phyloP scores from a whole-genome alignment of 2,888 invertebrate species.

The Cataglyphis livida region DNA sequence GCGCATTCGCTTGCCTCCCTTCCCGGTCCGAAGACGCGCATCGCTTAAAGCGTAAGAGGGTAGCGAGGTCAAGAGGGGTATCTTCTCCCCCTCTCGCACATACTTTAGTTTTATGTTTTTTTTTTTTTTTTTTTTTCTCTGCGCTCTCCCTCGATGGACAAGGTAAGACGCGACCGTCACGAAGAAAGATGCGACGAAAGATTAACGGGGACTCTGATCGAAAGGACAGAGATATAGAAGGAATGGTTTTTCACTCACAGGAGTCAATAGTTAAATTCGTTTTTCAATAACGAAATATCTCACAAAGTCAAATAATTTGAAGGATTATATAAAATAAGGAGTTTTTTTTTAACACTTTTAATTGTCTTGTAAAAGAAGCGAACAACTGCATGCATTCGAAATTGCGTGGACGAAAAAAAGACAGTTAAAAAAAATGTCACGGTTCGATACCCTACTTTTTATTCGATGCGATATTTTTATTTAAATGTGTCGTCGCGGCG shows the following conservation, averaged over 20 bases:
- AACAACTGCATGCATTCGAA: neutral
- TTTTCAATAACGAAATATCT: neutral
- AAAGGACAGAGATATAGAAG: neutral
- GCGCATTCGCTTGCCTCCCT: conserved; percentile 76
- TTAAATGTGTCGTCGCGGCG: conserved; percentile 21
- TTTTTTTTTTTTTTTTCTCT: neutral
- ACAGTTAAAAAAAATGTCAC: conserved; percentile 11
- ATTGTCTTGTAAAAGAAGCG: neutral
- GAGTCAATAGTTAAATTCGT: neutral
- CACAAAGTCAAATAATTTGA: too few relatives aligned
- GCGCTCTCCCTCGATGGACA: conserved; percentile 13
- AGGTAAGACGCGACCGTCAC: conserved; percentile 22
- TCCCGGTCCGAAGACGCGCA: conserved; percentile 72
- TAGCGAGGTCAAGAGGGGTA: conserved; percentile 34
- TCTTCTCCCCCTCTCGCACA: conserved; percentile 31
- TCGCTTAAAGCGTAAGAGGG: conserved; percentile 63
- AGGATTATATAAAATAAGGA: neutral
- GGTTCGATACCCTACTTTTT: conserved; percentile 32
- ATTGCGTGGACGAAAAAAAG: neutral
- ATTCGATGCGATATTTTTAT: conserved; percentile 11
- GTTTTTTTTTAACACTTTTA: neutral
- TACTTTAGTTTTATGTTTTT: conserved; percentile 32
- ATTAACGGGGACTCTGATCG: conserved; percentile 6
- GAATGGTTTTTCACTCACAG: neutral
- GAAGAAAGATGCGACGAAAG: neutral